Evolutionary conservation across 2,888 invertebrate genomes (phyloP), one percentile per base, ranked within the genome.

Genomic region (Leptothorax acervorum): DNA sequence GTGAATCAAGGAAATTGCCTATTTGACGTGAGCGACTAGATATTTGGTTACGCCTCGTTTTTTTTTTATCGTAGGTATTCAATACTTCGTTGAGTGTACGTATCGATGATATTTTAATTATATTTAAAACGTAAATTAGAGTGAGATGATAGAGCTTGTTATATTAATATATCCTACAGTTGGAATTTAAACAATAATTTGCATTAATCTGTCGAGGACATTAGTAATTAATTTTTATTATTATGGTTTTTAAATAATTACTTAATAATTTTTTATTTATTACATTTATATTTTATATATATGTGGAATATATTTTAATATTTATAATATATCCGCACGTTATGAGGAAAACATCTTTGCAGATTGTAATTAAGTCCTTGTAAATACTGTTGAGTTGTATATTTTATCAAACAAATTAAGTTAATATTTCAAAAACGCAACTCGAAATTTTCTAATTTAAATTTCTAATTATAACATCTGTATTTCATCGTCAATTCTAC

Each of bases 1-100:
- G 31, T 81, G 85, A 90, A 90, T 89, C 87, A 87, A 90, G 82
- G 73, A 88, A 90, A 90, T 89, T 90, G 87, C 73, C 60, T 71
- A 57, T 35, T 48, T 75, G 60, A 71, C 28, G 23, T 31, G n/a
- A 42, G 42, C 60, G 39, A 63, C 68, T 63, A 23, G 63, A 57
- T 85, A 74, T 85, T 85, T 83, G 84, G 75, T 83, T 86, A 84
- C 81, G 55, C 51, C 75, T 87, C 83, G 39, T 53, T 51, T 45
- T 70, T 70, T 82, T 66, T 70, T 53, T 84, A 73, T 83, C 60
- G 23, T 23, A 23, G 23, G 23, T 23, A 84, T 82, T 85, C 75
- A 63, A 88, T 66, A 42, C 28, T 39, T 15, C 5, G 3, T 39
- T 5, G 11, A 42, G 2, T 42, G 8, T 51, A 18, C n/a, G 3